Conservation (phyloP, 2,113 vertebrate species). For the Microcebus tavaratra region DNA sequence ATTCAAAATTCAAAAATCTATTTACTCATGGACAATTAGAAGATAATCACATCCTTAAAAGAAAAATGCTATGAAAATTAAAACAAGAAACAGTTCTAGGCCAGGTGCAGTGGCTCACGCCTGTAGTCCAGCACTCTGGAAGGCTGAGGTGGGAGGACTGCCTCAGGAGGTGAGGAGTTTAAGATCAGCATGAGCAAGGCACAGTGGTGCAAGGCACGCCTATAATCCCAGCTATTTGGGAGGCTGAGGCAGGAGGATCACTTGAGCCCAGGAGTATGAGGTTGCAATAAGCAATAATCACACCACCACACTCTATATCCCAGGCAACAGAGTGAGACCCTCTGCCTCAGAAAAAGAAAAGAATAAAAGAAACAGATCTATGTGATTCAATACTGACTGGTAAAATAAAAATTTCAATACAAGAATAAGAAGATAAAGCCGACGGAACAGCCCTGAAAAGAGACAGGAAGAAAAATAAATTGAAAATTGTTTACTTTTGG, state of each 20-base stretch:
- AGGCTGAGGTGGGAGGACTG: too few species aligned
- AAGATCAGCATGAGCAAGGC: too few species aligned
- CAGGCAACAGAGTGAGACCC: too few species aligned
- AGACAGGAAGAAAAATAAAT: neutral
- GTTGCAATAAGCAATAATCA: too few species aligned
- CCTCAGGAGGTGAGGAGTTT: too few species aligned
- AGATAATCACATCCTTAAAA: slow-evolving; percentile 32
- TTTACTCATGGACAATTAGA: slow-evolving; percentile 18
- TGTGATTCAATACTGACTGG: neutral
- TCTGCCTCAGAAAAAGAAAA: neutral
- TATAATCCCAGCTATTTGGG: too few species aligned
- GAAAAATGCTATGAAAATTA: neutral
- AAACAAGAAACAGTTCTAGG: neutral
- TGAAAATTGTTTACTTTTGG: neutral
- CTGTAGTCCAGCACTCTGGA: too few species aligned
- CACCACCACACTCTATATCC: too few species aligned
- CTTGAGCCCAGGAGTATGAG: too few species aligned
- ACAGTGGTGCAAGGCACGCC: fast-evolving
- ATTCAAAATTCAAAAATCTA: slow-evolving; percentile 15
- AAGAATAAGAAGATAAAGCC: neutral
- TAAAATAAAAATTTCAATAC: slow-evolving; percentile 39
- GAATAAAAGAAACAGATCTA: neutral
- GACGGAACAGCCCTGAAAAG: neutral
- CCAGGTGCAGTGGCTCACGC: too few species aligned
- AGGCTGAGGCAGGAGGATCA: too few species aligned